phyloP scores from a whole-genome alignment of 2,113 vertebrate genomes.

The Limnothrissa miodon region DNA sequence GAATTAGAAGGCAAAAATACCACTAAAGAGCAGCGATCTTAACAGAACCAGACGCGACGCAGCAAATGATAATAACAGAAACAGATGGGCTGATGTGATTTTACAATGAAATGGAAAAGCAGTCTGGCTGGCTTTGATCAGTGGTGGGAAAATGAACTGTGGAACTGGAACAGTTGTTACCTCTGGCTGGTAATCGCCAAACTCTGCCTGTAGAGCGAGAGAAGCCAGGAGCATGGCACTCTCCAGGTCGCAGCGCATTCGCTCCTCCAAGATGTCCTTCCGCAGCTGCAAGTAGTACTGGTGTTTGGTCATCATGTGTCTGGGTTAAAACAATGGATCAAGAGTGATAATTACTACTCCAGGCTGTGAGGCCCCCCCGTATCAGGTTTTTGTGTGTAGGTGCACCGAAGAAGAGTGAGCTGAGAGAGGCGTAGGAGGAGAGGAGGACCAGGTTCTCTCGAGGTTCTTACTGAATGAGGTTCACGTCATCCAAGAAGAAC shows the following conservation, averaged over 20 bases:
- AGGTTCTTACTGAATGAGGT: constrained; percentile 86
- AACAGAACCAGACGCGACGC: background rate
- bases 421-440: background rate
- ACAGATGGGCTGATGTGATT: background rate
- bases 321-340: constrained; percentile 47
- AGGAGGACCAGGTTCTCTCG: background rate
- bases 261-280: constrained; percentile 91
- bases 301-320: constrained; percentile 90
- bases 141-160: background rate
- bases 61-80: background rate
- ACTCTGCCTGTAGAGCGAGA: constrained; percentile 92
- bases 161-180: constrained; percentile 57
- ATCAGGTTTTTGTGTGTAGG: background rate
- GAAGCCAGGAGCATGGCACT: constrained; percentile 87
- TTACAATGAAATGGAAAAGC: background rate
- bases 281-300: constrained; percentile 95
- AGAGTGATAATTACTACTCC: background rate
- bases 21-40: too few relatives aligned
- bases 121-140: background rate
- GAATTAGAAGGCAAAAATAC: background rate
- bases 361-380: background rate
- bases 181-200: constrained; percentile 93
- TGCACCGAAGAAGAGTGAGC: background rate
- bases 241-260: constrained; percentile 86
- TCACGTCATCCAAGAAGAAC: constrained; percentile 93